Evolutionary conservation across 2,888 invertebrate species (phyloP).

Genomic region (Strigamia crassipes): DNA sequence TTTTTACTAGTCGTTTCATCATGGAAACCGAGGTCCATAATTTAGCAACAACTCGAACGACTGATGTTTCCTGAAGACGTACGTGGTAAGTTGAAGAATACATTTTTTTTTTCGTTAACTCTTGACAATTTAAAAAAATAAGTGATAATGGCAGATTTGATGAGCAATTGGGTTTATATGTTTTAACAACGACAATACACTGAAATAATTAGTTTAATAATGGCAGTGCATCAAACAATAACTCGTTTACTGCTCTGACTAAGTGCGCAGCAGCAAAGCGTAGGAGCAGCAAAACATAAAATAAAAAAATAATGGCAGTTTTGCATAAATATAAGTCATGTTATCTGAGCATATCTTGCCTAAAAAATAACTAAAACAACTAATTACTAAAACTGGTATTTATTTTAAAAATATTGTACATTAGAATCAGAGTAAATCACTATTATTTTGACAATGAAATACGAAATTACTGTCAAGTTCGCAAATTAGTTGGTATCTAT

Average conservation of each 20-base stretch:
- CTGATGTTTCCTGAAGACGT: conserved; percentile 8
- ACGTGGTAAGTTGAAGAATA: conserved; percentile 10
- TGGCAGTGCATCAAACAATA: background rate
- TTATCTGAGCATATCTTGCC: too few relatives aligned
- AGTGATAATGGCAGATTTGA: background rate
- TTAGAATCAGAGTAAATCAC: background rate
- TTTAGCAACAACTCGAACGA: conserved; percentile 1
- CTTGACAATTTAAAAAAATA: background rate
- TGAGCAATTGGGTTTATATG: background rate
- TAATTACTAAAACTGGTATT: background rate
- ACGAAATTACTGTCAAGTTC: background rate
- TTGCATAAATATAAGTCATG: too few relatives aligned
- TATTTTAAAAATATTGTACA: background rate
- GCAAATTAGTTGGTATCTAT: too few relatives aligned
- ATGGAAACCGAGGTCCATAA: conserved; percentile 31
- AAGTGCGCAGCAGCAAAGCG: background rate
- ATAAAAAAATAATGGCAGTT: background rate
- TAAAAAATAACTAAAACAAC: background rate
- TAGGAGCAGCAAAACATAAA: background rate
- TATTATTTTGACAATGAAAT: background rate
- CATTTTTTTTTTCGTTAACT: background rate
- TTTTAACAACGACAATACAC: background rate
- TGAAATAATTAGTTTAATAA: background rate
- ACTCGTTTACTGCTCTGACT: too few relatives aligned
- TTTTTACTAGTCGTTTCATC: background rate